Base-by-base conservation (phyloP, 2,113 vertebrate genomes). In the Pygoscelis adeliae region DNA sequence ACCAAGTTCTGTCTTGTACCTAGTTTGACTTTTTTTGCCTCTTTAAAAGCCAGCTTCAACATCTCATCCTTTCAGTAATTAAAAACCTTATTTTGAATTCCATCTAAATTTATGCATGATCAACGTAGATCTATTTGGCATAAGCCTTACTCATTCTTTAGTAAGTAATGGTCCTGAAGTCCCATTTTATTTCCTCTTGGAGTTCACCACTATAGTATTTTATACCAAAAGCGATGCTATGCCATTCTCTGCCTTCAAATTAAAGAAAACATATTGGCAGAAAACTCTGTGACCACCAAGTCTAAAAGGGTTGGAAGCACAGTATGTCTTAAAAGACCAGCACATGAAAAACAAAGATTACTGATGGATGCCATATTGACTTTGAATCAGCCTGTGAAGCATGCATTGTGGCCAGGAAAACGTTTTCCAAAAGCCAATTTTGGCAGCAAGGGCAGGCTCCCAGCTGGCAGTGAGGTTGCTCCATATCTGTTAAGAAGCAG, bases 31-130 rank as follows among this genome's bases (percentile, higher is more conserved):
- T 59, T n/a, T 69, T 70, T 74, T 67, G 5, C 27, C 59, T 83
- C 49, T 63, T 85, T 46, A 85, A 89, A 94, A 76, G 36, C 18
- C 27, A 74, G 8, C 58, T 91, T 74, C 46, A 90, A 40, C 29
- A 76, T 61, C 27, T 90, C 62, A 58, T 65, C 3, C 46, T 61
- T 85, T 53, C 78, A 23, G 49, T 77, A 85, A 65, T 80, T 77
- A 88, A 84, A 94, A 96, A 83, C 15, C 22, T 55, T 49, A 72
- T n/a, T 93, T 32, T 89, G 52, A 85, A 91, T 61, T 89, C 49
- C 11, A 62, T 62, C 90, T 86, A 92, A 93, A 96, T 92, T 80
- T 95, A 88, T 61, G 58, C 46, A 32, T 77, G 71, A 86, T 92
- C 78, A 53, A 36, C 77, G 81, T 32, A 69, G 56, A 46, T 61